Base-by-base conservation (phyloP, 2,797 vertebrate species). In the Stomatorhinus walkeri region DNA sequence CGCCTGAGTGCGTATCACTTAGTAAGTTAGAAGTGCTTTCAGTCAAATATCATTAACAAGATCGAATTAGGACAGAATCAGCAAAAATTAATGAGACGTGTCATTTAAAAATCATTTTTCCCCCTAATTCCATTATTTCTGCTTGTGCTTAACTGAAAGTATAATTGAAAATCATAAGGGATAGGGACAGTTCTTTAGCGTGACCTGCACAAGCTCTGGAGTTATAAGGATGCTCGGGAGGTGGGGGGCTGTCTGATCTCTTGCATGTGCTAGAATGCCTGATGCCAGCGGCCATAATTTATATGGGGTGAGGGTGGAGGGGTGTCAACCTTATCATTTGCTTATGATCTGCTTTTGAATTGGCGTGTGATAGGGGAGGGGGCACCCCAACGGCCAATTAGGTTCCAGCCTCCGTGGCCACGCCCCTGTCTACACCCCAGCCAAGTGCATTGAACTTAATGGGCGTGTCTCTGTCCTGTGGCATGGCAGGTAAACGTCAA, bases 51-150 rank as follows among this genome's bases (percentile, higher is more conserved):
- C 76, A 81, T 81, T 81, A 81, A 81, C 76, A 46, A 81, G 76
- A 81, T 46, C 76, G 76, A 81, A 81, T 81, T 81, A 81, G 76
- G 36, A 81, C 19, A 81, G 76, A 46, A 81, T 81, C 76, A 81
- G 76, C 76, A 81, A 81, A 81, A 81, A 46, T 81, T 81, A 81
- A 81, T 81, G 76, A 81, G 76, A 81, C 76, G 40, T 81, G 76
- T 81, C 76, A 81, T 81, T 81, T 81, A 81, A 81, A 81, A 81
- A 81, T 81, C 76, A 81, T 81, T 81, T 81, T 81, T 81, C 28
- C 40, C 28, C 40, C 76, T 81, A 81, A 81, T 81, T 46, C 76
- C 76, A 81, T 81, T 81, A 81, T 81, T 81, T 81, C 76, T 46
- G 19, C 76, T 46, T 81, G 76, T 32, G 40, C 36, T 81, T 81